A percentile compares a stretch with the other conserved stretches of the same genome.
Evolutionary conservation across 2,113 vertebrate genomes (phyloP).

Genomic region (Cichladusa arquata): DNA sequence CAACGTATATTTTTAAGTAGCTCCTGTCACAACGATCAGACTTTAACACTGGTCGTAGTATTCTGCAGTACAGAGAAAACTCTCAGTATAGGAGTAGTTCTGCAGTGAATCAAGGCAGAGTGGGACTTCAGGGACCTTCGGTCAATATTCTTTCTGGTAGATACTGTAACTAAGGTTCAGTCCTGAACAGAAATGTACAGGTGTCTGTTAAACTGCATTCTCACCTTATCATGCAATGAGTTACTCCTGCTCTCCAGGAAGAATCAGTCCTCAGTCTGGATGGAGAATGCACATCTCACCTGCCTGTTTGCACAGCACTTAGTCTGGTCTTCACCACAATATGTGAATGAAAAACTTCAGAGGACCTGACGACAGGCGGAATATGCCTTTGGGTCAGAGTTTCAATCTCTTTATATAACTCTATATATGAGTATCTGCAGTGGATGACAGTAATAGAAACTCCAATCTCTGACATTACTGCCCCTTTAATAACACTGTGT

Average conservation of each 20-base stretch:
- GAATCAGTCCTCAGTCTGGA: not conserved
- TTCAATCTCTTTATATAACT: not conserved
- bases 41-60: not conserved
- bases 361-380: not conserved
- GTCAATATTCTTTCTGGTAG: not conserved
- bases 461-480: not conserved
- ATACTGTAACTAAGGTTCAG: not conserved
- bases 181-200: not conserved
- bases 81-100: not conserved
- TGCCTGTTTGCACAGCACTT: not conserved
- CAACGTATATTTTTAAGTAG: not conserved
- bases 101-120: not conserved
- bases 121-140: not conserved
- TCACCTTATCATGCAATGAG: not conserved
- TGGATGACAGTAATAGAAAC: not conserved
- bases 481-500: not conserved
- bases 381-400: not conserved
- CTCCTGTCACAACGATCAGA: not conserved
- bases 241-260: not conserved
- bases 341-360: not conserved
- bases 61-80: not conserved
- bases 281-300: not conserved
- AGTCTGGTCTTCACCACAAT: fast-evolving
- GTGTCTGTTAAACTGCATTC: not conserved
- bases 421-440: not conserved